Evolutionary conservation across 2,888 invertebrate genomes (phyloP), one percentile per base, ranked within the genome.

Genomic region (Andrena chrysosceles): DNA sequence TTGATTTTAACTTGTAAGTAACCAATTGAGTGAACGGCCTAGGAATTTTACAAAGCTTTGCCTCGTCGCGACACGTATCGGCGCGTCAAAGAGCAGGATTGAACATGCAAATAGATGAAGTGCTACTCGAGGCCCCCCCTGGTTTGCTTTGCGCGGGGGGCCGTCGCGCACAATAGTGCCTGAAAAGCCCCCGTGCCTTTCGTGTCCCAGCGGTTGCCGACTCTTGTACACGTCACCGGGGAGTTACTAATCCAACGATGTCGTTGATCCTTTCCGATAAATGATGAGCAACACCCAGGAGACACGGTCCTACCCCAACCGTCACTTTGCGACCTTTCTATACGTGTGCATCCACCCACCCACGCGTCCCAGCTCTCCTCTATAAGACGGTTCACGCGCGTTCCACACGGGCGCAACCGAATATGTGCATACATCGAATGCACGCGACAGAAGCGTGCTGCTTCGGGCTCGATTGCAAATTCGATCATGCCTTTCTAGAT

Each of bases 221-320:
- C 23, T 84, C 64, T 59, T 59, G 59, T 59, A 23, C 35, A n/a
- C 60, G 75, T 75, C 85, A 68, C 71, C 35, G 10, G 85, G 82
- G 85, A 81, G 67, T 77, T 71, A 35, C 77, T 84, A 76, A 85
- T 83, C 75, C 77, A 59, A 68, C 76, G 70, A 56, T 80, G 75
- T 73, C 75, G 84, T 81, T 84, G 81, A 85, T 85, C 85, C 80
- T 68, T 66, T 66, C 59, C 77, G 83, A 85, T 85, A 83, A 85
- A 85, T 83, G 83, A 85, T 23, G 77, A 70, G 77, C 69, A 75
- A 80, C 74, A 72, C 85, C 85, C 79, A 59, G 29, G 79, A 75
- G 82, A 85, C 79, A 67, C 78, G 74, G 74, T 62, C 79, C 78
- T 79, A 77, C 72, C 85, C 74, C 77, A 81, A 72, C 81, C 49